Evolutionary conservation across 2,113 vertebrate species (phyloP).

Genomic region (Accipiter cooperii): DNA sequence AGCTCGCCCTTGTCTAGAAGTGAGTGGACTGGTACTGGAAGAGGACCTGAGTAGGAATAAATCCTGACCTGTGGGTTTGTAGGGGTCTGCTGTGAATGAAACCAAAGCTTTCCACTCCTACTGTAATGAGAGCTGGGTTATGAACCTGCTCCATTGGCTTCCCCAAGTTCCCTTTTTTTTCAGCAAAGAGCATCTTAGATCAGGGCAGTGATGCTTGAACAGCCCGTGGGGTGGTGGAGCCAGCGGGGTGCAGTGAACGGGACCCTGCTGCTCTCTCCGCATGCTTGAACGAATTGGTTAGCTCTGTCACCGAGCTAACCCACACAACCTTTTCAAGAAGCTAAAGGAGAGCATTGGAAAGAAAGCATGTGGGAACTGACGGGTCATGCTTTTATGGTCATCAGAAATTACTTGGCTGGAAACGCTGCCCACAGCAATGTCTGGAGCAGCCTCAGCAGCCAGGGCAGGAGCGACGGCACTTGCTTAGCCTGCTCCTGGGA

Average conservation of each 20-base stretch:
- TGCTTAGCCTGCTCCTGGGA: neutral
- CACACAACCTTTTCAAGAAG: too few species aligned
- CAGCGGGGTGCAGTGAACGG: neutral
- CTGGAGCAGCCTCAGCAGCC: neutral
- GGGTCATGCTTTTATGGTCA: neutral
- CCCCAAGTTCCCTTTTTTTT: neutral
- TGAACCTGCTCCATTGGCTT: neutral
- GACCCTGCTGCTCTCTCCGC: neutral
- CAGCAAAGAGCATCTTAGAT: neutral
- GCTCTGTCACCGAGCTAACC: neutral
- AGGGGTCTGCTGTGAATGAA: neutral
- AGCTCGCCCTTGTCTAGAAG: neutral
- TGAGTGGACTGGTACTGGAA: neutral
- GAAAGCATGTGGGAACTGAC: neutral
- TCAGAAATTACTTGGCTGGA: neutral
- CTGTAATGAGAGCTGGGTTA: neutral
- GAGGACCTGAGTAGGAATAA: neutral
- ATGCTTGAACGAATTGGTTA: neutral
- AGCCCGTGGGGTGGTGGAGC: neutral
- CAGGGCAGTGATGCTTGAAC: neutral
- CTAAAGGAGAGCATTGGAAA: neutral
- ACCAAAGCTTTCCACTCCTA: neutral
- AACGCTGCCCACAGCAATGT: neutral
- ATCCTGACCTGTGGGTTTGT: neutral
- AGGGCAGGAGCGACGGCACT: neutral